Evolutionary conservation across 2,797 vertebrate species (phyloP).

Genomic region (Crenichthys baileyi): DNA sequence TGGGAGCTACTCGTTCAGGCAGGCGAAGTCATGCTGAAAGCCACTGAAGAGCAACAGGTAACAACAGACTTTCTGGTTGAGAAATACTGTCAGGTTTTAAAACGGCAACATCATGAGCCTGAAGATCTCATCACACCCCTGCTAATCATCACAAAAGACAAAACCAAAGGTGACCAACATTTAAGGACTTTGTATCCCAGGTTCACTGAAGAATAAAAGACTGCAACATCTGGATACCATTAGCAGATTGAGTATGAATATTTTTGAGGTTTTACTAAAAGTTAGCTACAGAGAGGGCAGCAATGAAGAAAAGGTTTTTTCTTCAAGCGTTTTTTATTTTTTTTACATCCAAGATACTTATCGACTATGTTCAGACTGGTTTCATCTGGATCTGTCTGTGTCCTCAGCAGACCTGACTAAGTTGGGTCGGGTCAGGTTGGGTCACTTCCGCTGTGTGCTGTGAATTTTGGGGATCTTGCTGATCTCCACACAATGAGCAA

Average conservation of each 20-base stretch:
- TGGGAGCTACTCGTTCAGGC: no score
- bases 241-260: slow-evolving; percentile 1
- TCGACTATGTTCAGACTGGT: slow-evolving; percentile 42
- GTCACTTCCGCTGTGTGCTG: slow-evolving; percentile 76
- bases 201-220: neutral
- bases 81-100: neutral
- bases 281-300: slow-evolving; percentile 3
- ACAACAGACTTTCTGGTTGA: neutral
- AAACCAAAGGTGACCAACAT: slow-evolving; percentile 2
- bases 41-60: neutral
- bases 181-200: neutral
- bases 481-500: slow-evolving; percentile 79
- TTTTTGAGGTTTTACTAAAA: slow-evolving; percentile 18
- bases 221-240: slow-evolving; percentile 19
- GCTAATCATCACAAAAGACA: neutral
- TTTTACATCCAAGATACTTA: neutral
- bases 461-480: slow-evolving; percentile 78
- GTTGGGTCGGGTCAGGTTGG: slow-evolving; percentile 62
- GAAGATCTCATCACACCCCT: neutral
- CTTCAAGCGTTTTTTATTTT: neutral
- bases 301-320: slow-evolving; percentile 7
- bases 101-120: no score
- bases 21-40: neutral
- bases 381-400: slow-evolving; percentile 52
- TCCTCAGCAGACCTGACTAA: slow-evolving; percentile 52